Evolutionary conservation across 2,797 vertebrate genomes (phyloP).

Genomic region (Aphelocoma californica): DNA sequence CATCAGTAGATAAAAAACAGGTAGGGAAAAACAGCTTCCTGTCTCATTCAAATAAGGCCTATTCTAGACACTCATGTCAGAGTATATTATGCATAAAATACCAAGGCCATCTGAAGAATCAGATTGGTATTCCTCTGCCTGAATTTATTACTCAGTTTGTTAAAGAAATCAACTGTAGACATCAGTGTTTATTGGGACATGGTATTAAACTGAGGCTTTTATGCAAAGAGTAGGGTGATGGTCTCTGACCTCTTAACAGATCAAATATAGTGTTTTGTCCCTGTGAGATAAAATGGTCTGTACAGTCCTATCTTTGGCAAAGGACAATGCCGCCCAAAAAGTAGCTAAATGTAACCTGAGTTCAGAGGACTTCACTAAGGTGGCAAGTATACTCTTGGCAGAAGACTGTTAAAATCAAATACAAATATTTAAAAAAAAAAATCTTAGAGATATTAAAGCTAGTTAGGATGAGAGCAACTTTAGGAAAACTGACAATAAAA

Average conservation of each 20-base stretch:
- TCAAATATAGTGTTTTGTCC: background rate
- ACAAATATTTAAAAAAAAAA: rapidly evolving
- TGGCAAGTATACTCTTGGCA: background rate
- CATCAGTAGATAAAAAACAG: background rate
- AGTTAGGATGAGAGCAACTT: background rate
- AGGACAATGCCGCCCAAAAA: background rate
- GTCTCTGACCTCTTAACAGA: background rate
- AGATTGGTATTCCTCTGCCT: background rate
- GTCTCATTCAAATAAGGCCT: background rate
- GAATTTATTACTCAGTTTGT: background rate
- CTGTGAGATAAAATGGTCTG: background rate
- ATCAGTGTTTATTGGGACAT: background rate
- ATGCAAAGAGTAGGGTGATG: background rate
- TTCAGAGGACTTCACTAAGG: background rate
- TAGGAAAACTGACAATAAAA: background rate
- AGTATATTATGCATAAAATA: background rate
- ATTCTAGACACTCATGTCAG: background rate
- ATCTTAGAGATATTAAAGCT: background rate
- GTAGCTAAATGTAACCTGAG: background rate
- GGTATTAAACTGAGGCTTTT: background rate
- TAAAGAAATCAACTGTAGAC: background rate
- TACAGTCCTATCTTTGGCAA: background rate
- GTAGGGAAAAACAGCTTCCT: background rate
- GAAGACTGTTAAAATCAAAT: background rate
- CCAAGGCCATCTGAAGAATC: background rate